A percentile compares a stretch with the other conserved stretches of the same genome.
phyloP scores from a whole-genome alignment of 2,113 vertebrate genomes.

The Aramus guarauna region DNA sequence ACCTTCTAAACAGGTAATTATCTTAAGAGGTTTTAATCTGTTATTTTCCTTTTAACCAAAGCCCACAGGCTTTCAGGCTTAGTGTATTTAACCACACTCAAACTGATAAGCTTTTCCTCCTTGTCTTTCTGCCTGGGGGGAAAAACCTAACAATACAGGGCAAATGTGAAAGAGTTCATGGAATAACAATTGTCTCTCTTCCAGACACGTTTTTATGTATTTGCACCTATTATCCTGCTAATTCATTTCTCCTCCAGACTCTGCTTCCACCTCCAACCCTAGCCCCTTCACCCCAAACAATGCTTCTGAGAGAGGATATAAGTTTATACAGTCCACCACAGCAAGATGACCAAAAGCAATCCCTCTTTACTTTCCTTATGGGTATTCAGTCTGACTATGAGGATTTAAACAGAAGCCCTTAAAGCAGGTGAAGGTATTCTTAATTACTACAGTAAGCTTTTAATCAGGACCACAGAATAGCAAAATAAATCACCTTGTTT shows the following conservation, averaged over 20 bases:
- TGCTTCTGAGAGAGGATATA: not conserved
- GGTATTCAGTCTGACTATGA: not conserved
- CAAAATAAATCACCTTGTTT: not conserved
- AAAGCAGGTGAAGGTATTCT: not conserved
- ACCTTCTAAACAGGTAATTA: slow-evolving; percentile 55
- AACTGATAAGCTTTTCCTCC: slow-evolving; percentile 30
- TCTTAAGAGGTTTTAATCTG: slow-evolving; percentile 46
- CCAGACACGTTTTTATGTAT: not conserved
- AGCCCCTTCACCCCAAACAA: not conserved
- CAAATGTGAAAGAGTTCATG: not conserved
- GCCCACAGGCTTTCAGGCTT: slow-evolving; percentile 34
- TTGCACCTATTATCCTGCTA: not conserved
- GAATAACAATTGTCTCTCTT: not conserved
- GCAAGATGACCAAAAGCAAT: not conserved
- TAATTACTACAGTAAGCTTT: not conserved
- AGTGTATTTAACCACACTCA: slow-evolving; percentile 32
- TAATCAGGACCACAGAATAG: not conserved
- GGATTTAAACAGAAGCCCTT: not conserved
- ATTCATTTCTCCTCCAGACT: not conserved
- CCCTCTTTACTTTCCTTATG: not conserved
- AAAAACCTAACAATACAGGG: not conserved
- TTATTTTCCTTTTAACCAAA: slow-evolving; percentile 53
- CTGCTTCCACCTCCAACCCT: not conserved
- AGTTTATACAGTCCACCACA: not conserved
- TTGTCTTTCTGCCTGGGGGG: not conserved